A percentile compares a stretch with the other conserved stretches of the same genome.
These are phyloP conservation scores for Ephialtes manifestator DNA, from an alignment of 2,888 invertebrate species.

Conservation along the genomic window DNA sequence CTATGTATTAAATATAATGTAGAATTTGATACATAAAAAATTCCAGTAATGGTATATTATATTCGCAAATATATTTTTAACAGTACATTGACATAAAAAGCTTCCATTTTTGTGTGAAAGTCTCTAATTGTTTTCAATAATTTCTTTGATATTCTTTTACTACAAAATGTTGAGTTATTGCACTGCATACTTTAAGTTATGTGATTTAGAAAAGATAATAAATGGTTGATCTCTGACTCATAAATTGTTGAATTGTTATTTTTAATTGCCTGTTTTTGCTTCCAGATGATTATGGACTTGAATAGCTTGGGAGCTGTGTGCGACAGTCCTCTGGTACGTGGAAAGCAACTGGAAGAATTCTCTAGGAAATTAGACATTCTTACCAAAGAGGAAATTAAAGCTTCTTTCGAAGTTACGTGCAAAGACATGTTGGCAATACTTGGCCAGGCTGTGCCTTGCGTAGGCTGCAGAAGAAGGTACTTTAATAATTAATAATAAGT, in stretches of 20 bases:
- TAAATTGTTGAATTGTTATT: neutral
- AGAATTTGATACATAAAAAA: too few species aligned
- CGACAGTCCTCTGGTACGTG: conserved; percentile 93
- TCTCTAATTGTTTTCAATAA: too few species aligned
- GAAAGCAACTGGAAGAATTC: conserved; percentile 95
- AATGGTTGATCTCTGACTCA: neutral
- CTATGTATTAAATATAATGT: too few species aligned
- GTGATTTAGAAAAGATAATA: too few species aligned
- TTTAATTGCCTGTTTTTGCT: conserved; percentile 16
- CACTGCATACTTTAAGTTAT: too few species aligned
- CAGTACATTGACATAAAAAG: too few species aligned
- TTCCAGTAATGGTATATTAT: too few species aligned
- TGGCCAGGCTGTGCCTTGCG: conserved; percentile 97
- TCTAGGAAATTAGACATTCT: conserved; percentile 93
- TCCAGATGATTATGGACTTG: conserved; percentile 97
- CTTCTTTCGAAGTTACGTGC: conserved; percentile 93
- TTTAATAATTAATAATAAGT: neutral
- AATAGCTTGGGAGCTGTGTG: conserved; percentile 94
- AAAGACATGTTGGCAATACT: conserved; percentile 94
- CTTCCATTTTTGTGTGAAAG: too few species aligned
- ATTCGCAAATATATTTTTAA: too few species aligned
- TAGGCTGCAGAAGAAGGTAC: conserved; percentile 96
- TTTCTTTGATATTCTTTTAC: too few species aligned
- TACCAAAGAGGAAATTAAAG: conserved; percentile 91
- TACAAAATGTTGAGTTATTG: too few species aligned